Percentiles rank a stretch among this genome's conserved stretches.
phyloP scores from a whole-genome alignment of 2,113 vertebrate genomes.

The Nothobranchius furzeri region DNA sequence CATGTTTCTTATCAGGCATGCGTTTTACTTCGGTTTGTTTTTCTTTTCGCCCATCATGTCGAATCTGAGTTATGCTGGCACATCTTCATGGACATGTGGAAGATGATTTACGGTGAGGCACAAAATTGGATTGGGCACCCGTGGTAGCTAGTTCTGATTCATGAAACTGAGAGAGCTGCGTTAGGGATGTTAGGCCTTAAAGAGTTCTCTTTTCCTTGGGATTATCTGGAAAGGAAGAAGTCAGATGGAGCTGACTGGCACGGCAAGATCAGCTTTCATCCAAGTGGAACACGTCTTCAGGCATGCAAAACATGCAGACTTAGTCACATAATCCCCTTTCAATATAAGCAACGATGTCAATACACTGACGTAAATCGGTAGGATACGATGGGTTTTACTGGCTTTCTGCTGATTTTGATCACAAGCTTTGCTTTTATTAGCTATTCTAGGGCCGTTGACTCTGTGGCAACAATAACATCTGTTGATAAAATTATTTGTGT shows the following conservation, averaged over 20 bases:
- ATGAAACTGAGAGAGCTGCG: constrained; percentile 51
- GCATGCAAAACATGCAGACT: constrained; percentile 70
- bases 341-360: constrained; percentile 68
- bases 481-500: constrained; percentile 21
- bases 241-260: constrained; percentile 67
- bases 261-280: constrained; percentile 56
- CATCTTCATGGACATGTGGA: constrained; percentile 26
- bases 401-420: constrained; percentile 47
- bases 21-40: constrained; percentile 19
- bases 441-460: constrained; percentile 19
- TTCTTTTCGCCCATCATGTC: constrained; percentile 25
- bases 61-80: constrained; percentile 35
- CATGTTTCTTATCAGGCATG: constrained; percentile 19
- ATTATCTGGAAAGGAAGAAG: constrained; percentile 69
- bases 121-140: constrained; percentile 52
- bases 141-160: constrained; percentile 61
- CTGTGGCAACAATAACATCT: constrained; percentile 26
- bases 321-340: constrained; percentile 72
- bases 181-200: constrained; percentile 72
- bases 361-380: constrained; percentile 54
- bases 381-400: constrained; percentile 28
- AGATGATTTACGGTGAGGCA: constrained; percentile 23
- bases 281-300: constrained; percentile 75
- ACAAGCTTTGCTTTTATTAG: constrained; percentile 52
- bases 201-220: constrained; percentile 67